Evolutionary conservation across 2,888 invertebrate genomes (phyloP), one percentile per base, ranked within the genome.

Genomic region (Margaritifera margaritifera): DNA sequence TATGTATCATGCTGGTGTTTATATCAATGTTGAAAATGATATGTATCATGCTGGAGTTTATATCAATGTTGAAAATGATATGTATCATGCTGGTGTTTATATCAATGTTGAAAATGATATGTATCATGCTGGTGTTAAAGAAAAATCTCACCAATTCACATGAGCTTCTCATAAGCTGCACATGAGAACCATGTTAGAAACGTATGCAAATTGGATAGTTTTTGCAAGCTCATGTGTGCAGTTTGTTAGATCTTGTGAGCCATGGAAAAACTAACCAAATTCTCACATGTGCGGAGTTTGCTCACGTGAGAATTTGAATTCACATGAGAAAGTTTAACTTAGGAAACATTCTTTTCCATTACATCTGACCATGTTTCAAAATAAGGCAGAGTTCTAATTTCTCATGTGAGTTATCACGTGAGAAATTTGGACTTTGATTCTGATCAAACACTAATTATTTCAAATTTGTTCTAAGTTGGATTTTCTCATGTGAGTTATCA

Each of bases 141-240:
- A 67, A 62, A 56, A 67, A 55, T 50, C 67, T 67, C 50, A 56
- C 62, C 25, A 57, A 62, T 66, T 52, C 66, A 59, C 27, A 66
- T 59, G 60, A 59, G 66, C 50, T 59, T n/a, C 68, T 62, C 62
- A 58, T 58, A 42, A 63, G 63, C n/a, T 27, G 57, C 57, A 58
- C 24, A 52, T 58, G 22, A 50, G 58, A 62, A 63, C 31, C 59
- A 22, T 22, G 50, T 62, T n/a, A 62, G 62, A 62, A 56, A 25
- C 57, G 8, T 55, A 58, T 68, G 57, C 19, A 52, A 57, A 68
- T 8, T 31, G 42, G 52, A 20, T 53, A 67, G 51, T 24, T 31
- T 64, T 25, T n/a, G 53, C n/a, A 15, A 50, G 25, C 57, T 61
- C 67, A 62, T 62, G 56, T 56, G 42, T 42, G 56, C 60, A 55